Evolutionary conservation across 2,888 invertebrate species (phyloP), one percentile per base, ranked within the genome.

Genomic region (Erannis defoliaria): DNA sequence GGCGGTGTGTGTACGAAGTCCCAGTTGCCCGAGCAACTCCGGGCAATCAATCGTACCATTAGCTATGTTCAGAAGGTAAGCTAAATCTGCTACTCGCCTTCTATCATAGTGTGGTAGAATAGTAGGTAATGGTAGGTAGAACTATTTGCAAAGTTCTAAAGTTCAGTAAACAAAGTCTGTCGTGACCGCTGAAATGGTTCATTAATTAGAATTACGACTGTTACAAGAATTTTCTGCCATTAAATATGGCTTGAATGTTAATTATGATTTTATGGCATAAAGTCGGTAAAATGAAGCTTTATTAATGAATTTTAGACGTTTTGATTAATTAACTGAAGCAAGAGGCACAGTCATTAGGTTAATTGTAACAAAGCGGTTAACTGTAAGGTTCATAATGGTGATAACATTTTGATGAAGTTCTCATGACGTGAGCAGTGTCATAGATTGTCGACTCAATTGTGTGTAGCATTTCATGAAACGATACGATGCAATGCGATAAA

Each of bases 191-290:
- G 48, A 59, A 64, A 64, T 51, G 51, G 55, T 48, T 35, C 57
- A 64, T 54, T 64, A 62, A 53, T 64, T 60, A 51, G 49, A 57
- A 60, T 62, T 51, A 62, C 62, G 38, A 51, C 43, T 46, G 60
- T 43, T 49, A 54, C 51, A 16, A 55, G 35, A 57, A 43, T 62
- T 62, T 53, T 14, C 5, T 29, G 49, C 42, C 42, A 31, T 57
- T 49, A 42, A 49, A 42, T 37, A 38, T 38, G 18, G 50, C 38
- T 55, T 49, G n/a, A 45, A 61, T 45, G 54, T 61, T 43, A 55
- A 45, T 55, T 54, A 46, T 43, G 23, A 21, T 16, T 57, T 58
- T 45, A 58, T 54, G 26, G 46, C 33, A 38, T 55, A 26, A 42
- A 58, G 35, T 38, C 45, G 33, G 45, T 56, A 19, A 49, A 49